Conservation (phyloP, 2,797 vertebrate species). For the Ceyx erithaca region DNA sequence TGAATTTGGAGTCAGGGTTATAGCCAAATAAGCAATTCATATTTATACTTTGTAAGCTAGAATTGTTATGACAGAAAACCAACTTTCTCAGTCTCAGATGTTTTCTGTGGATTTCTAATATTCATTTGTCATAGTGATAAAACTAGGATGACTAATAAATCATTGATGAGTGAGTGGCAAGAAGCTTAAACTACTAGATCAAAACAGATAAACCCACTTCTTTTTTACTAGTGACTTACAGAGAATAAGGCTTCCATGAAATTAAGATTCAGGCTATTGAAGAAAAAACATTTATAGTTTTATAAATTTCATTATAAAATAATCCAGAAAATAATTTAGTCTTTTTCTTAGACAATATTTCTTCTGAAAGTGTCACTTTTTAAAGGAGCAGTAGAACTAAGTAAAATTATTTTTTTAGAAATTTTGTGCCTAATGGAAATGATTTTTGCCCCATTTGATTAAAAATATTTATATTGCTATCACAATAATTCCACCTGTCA, state of each 20-base stretch:
- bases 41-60: background rate
- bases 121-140: background rate
- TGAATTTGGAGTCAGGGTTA: background rate
- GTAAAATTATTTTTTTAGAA: background rate
- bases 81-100: background rate
- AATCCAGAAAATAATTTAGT: background rate
- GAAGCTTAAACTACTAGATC: background rate
- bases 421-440: background rate
- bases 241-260: background rate
- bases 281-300: background rate
- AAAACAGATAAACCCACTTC: background rate
- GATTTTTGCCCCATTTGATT: background rate
- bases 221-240: background rate
- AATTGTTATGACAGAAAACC: background rate
- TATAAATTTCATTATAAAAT: background rate
- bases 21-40: background rate
- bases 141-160: background rate
- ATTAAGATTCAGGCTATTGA: background rate
- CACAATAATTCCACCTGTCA: background rate
- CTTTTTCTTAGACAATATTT: background rate
- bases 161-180: background rate
- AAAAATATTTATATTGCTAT: background rate
- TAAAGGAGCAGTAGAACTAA: background rate
- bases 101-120: background rate
- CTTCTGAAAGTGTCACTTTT: background rate